phyloP scores from a whole-genome alignment of 2,888 invertebrate genomes.

The Formica aserva region DNA sequence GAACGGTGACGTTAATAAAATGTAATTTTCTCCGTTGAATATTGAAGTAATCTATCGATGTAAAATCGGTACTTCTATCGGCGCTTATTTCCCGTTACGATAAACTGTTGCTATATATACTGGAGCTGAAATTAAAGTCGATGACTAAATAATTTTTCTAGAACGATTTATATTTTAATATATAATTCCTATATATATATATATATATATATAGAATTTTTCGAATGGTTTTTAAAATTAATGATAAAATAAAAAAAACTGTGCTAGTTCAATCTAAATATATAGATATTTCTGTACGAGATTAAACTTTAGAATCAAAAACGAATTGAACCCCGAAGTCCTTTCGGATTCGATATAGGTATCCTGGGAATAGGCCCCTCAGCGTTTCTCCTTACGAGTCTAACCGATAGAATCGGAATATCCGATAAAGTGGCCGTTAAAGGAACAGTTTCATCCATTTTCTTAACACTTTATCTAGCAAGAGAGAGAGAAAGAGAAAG shows the following conservation, averaged over 20 bases:
- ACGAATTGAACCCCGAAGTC: neutral
- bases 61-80: conserved; percentile 28
- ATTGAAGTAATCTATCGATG: conserved; percentile 21
- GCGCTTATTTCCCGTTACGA: conserved; percentile 13
- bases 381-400: conserved; percentile 14
- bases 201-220: neutral
- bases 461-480: conserved; percentile 16
- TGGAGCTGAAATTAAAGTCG: conserved; percentile 11
- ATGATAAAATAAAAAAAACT: neutral
- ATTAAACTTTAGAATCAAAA: conserved; percentile 33
- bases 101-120: neutral
- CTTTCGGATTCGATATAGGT: conserved; percentile 11
- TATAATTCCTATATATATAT: neutral
- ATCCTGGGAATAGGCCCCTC: neutral
- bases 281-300: neutral
- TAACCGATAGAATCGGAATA: conserved; percentile 53
- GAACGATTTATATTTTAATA: neutral
- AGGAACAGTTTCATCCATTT: conserved; percentile 46
- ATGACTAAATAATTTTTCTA: neutral
- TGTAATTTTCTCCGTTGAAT: conserved; percentile 24
- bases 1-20: conserved; percentile 12
- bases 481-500: neutral
- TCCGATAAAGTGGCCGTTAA: conserved; percentile 52
- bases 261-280: neutral
- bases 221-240: neutral